phyloP scores from a whole-genome alignment of 2,888 invertebrate genomes.

The Morpho achilles region DNA sequence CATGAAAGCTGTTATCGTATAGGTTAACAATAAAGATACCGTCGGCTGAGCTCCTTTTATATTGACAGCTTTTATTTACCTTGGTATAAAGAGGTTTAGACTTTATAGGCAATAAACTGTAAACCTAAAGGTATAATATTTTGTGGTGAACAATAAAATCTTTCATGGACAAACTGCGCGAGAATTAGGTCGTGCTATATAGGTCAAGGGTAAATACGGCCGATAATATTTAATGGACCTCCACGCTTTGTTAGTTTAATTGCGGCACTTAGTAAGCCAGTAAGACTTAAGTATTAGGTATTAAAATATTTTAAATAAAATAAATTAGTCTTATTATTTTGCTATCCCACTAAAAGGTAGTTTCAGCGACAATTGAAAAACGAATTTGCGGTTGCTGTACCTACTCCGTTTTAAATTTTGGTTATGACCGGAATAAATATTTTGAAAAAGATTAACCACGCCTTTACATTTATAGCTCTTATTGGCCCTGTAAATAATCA shows the following conservation, averaged over 20 bases:
- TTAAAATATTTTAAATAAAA: no score
- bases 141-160: slow-evolving; percentile 4
- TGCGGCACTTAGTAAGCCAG: no score
- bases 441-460: no score
- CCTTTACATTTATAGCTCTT: neutral
- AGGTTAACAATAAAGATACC: neutral
- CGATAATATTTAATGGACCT: neutral
- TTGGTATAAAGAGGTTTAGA: slow-evolving; percentile 14
- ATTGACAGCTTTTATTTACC: slow-evolving; percentile 10
- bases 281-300: no score
- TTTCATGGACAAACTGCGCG: slow-evolving; percentile 11
- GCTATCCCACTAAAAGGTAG: no score
- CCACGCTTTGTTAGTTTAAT: no score
- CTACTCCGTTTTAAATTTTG: no score
- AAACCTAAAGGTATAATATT: slow-evolving; percentile 1
- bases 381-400: no score
- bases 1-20: neutral
- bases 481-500: neutral
- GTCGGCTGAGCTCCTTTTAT: slow-evolving; percentile 12
- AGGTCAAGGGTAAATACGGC: slow-evolving; percentile 19
- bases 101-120: slow-evolving; percentile 16
- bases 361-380: no score
- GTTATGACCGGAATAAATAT: no score
- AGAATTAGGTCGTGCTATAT: slow-evolving; percentile 19
- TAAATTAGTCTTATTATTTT: no score